Evolutionary conservation across 2,113 vertebrate genomes (phyloP).

Genomic region (Anoura caudifer): DNA sequence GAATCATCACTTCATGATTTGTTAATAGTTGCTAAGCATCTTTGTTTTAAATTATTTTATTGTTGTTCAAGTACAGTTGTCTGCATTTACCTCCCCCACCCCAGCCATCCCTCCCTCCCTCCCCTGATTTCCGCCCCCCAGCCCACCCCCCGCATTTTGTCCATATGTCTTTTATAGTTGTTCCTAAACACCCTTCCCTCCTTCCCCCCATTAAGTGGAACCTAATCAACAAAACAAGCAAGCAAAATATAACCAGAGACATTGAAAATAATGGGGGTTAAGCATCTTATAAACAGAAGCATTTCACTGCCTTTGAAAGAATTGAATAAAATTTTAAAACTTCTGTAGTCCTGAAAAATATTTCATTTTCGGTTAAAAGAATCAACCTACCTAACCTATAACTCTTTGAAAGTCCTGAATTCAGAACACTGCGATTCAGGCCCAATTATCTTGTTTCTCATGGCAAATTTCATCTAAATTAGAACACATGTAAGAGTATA

Average conservation of each 20-base stretch:
- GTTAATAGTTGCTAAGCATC: background rate
- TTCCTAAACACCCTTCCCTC: too few species aligned
- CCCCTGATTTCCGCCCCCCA: too few species aligned
- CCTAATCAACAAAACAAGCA: too few species aligned
- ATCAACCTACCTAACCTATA: background rate
- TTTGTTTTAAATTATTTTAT: too few species aligned
- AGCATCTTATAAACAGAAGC: background rate
- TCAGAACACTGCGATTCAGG: background rate
- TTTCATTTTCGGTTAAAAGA: background rate
- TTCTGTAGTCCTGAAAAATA: background rate
- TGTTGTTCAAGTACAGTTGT: too few species aligned
- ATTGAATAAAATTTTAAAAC: background rate
- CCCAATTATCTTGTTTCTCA: background rate
- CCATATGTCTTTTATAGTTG: too few species aligned
- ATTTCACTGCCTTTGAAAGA: background rate
- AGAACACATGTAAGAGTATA: background rate
- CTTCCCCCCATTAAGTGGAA: too few species aligned
- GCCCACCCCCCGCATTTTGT: too few species aligned
- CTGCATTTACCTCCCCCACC: too few species aligned
- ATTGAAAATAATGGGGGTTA: too few species aligned
- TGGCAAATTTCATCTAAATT: background rate
- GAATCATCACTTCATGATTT: background rate
- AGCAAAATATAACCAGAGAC: too few species aligned
- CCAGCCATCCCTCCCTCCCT: too few species aligned
- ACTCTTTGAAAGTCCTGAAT: background rate